Conservation (phyloP, 2,888 invertebrate genomes). For the Pachliopta kotzebuea region DNA sequence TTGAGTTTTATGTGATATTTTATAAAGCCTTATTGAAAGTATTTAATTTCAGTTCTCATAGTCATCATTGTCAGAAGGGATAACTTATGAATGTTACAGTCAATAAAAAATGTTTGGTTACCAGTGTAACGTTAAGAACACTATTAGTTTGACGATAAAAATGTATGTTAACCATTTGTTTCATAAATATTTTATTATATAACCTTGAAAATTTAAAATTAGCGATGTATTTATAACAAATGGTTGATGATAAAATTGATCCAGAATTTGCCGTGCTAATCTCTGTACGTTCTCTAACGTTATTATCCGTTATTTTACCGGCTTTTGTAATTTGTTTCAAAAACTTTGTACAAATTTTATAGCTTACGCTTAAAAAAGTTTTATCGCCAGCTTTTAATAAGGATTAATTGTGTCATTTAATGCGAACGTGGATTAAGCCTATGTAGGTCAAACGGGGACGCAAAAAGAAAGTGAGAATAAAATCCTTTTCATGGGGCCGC, state of each 20-base stretch:
- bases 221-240: neutral
- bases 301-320: neutral
- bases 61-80: too few relatives aligned
- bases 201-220: too few relatives aligned
- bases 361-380: constrained; percentile 1
- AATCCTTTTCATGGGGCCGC: constrained; percentile 11
- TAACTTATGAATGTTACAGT: too few relatives aligned
- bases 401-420: constrained; percentile 21
- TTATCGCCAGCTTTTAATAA: constrained; percentile 7
- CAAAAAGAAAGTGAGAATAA: constrained; percentile 12
- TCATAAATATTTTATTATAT: too few relatives aligned
- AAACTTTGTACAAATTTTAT: neutral
- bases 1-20: too few relatives aligned
- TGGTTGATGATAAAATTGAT: neutral
- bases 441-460: constrained; percentile 20
- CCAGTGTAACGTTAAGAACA: too few relatives aligned
- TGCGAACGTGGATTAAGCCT: constrained; percentile 11
- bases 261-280: neutral
- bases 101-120: too few relatives aligned
- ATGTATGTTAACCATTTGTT: too few relatives aligned
- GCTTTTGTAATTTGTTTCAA: neutral
- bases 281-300: neutral
- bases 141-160: too few relatives aligned
- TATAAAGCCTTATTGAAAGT: too few relatives aligned
- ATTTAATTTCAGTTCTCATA: too few relatives aligned